Conservation (phyloP, 2,113 vertebrate genomes). For the Hiodon alosoides region DNA sequence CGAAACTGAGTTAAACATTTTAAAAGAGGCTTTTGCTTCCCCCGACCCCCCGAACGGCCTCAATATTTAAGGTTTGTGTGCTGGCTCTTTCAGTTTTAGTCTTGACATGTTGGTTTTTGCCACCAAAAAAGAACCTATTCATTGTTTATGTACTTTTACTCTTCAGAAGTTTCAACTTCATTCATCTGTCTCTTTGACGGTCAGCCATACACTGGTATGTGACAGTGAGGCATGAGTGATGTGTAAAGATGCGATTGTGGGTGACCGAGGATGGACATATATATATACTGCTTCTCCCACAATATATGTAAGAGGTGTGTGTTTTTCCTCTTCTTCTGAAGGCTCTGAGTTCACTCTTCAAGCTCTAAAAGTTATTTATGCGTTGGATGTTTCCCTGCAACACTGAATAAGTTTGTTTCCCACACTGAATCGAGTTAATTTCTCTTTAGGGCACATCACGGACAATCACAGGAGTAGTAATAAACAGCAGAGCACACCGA, state of each 20-base stretch:
- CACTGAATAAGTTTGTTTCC: too few relatives aligned
- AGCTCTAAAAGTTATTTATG: too few relatives aligned
- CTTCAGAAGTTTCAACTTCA: neutral
- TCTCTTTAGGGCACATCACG: too few relatives aligned
- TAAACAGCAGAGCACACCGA: too few relatives aligned
- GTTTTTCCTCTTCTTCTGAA: too few relatives aligned
- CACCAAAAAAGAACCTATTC: conserved; percentile 2
- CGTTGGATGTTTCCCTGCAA: too few relatives aligned
- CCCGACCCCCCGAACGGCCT: neutral
- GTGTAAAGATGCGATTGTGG: neutral
- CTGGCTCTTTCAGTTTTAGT: conserved; percentile 3
- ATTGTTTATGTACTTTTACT: conserved; percentile 12
- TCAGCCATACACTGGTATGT: conserved; percentile 8
- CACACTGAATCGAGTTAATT: too few relatives aligned
- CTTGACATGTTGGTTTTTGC: neutral
- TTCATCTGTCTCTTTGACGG: neutral
- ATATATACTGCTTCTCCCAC: too few relatives aligned
- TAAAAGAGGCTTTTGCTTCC: conserved; percentile 1
- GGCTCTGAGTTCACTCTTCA: too few relatives aligned
- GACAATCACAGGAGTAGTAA: too few relatives aligned
- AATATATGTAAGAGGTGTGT: too few relatives aligned
- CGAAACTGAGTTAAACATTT: conserved; percentile 9
- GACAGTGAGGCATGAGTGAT: neutral
- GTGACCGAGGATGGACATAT: too few relatives aligned
- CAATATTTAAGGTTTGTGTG: neutral